phyloP scores from a whole-genome alignment of 2,113 vertebrate genomes.

The Corythaeola cristata region DNA sequence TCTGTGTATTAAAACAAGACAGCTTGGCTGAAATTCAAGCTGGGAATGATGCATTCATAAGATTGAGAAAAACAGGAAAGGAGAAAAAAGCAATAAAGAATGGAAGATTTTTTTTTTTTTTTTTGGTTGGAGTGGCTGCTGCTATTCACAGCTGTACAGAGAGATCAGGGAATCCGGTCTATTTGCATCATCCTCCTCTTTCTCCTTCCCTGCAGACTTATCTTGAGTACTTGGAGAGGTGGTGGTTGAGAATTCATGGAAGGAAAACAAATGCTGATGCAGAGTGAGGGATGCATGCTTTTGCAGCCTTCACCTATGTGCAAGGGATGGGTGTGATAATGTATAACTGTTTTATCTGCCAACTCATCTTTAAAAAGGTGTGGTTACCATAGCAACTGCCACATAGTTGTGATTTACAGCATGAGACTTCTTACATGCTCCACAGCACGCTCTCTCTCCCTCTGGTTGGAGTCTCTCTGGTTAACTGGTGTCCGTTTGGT shows the following conservation, averaged over 20 bases:
- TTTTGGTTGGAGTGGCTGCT: neutral
- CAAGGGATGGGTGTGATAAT: neutral
- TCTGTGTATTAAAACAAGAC: neutral
- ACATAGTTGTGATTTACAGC: neutral
- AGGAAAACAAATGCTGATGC: neutral
- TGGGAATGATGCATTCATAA: neutral
- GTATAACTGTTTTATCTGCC: slow-evolving; percentile 1
- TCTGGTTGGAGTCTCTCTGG: neutral
- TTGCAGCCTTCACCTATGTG: neutral
- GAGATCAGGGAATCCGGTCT: neutral
- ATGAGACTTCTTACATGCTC: neutral
- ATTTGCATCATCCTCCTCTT: neutral
- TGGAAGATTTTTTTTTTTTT: neutral
- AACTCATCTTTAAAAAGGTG: slow-evolving; percentile 1
- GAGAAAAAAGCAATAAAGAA: neutral
- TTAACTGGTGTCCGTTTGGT: accelerated
- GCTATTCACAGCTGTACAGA: neutral
- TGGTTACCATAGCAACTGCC: slow-evolving; percentile 28
- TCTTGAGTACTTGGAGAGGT: neutral
- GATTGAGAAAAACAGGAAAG: neutral
- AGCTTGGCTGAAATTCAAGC: neutral
- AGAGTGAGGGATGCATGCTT: neutral
- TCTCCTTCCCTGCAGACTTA: neutral
- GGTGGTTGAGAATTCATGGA: neutral
- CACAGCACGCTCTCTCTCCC: neutral